Conservation (phyloP, 1,140 invertebrate genomes). For the Cydia splendana region DNA sequence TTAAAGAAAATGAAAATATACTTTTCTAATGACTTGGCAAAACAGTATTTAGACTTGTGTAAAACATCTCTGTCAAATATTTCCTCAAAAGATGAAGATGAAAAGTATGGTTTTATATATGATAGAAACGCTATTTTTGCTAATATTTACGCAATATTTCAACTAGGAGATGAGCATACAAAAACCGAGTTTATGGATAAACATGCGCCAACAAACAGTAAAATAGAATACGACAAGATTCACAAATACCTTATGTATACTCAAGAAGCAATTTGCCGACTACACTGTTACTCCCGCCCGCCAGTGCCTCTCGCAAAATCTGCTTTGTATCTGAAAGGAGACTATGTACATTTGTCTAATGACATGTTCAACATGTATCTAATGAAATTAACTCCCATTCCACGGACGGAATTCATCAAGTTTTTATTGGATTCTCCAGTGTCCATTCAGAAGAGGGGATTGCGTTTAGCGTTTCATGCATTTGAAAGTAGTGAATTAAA, state of each 20-base stretch:
- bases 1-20: slow-evolving; percentile 60
- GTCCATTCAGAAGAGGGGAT: slow-evolving; percentile 62
- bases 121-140: background rate
- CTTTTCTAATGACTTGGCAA: slow-evolving; percentile 55
- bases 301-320: slow-evolving; percentile 49
- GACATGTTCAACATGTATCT: slow-evolving; percentile 56
- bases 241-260: slow-evolving; percentile 45
- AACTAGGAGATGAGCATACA: slow-evolving; percentile 48
- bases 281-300: slow-evolving; percentile 54
- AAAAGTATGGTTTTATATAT: slow-evolving; percentile 26
- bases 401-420: slow-evolving; percentile 51
- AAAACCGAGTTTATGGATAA: slow-evolving; percentile 53
- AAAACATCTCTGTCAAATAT: slow-evolving; percentile 35
- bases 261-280: slow-evolving; percentile 57
- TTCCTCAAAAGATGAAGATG: background rate
- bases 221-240: slow-evolving; percentile 49
- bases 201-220: slow-evolving; percentile 49
- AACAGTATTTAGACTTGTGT: slow-evolving; percentile 46
- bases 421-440: slow-evolving; percentile 51
- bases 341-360: slow-evolving; percentile 58
- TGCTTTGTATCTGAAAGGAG: slow-evolving; percentile 55
- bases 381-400: slow-evolving; percentile 47
- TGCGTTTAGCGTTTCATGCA: slow-evolving; percentile 58
- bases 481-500: slow-evolving; percentile 49
- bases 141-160: slow-evolving; percentile 51